Base-by-base conservation (phyloP, 2,113 vertebrate genomes). In the Hippocampus zosterae region DNA sequence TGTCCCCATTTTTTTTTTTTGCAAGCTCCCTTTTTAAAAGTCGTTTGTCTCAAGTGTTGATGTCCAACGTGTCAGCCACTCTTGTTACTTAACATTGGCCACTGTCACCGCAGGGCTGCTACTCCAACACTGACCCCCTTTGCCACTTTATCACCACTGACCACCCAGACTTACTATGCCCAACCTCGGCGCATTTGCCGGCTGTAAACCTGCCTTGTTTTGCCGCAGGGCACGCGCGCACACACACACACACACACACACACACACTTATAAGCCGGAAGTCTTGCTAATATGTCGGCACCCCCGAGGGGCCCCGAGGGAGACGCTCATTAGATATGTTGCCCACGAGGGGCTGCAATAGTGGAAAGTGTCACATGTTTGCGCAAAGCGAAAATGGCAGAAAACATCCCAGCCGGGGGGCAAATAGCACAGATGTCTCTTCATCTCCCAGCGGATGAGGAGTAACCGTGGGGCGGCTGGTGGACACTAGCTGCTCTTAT, bases 351-450 rank as follows among this genome's bases (percentile, higher is more conserved):
- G 71, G 53, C 63, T 21, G 78, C 74, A 84, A 83, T 63, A 75
- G 81, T 69, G 66, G 83, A 88, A 88, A 88, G 87, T 88, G 88
- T 88, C 88, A 75, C 83, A 80, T 90, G 88, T 89, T 89, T 89
- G 80, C 52, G 69, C 80, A 88, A 77, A 89, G 82, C 67, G 80
- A 80, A 80, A 82, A 86, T 68, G 69, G 68, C 71, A 72, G 75
- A 74, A 82, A 75, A 72, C 84, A 80, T 89, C 79, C 75, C 46
- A 21, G 86, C 89, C 88, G 67, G 76, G 27, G 41, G 85, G 85
- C 86, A 52, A 79, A 63, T 7, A 57, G 72, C 85, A 83, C 88
- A 88, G 84, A 91, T 86, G 86, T 86, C 72, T 76, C 84, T 80
- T 87, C 80, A 79, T 85, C 70, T 64, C 27, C 77, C 18, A 27